phyloP scores from a whole-genome alignment of 2,888 invertebrate species.

The Acrobasis consociella region DNA sequence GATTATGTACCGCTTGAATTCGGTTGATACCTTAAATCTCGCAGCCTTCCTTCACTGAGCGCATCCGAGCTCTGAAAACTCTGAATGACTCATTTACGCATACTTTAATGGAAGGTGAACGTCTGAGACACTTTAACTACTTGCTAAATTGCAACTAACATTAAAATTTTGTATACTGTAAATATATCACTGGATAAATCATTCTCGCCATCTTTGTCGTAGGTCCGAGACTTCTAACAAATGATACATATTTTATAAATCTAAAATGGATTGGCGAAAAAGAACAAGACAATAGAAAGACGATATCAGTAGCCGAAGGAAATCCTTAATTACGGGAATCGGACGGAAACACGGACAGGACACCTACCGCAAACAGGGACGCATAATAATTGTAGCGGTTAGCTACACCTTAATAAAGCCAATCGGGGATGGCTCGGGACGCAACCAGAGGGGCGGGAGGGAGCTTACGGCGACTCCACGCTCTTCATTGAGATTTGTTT shows the following conservation, averaged over 20 bases:
- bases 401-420: constrained; percentile 83
- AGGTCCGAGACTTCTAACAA: too few relatives aligned
- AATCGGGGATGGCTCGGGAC: constrained; percentile 64
- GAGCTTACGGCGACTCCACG: constrained; percentile 73
- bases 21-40: constrained; percentile 71
- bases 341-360: constrained; percentile 73
- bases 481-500: constrained; percentile 83
- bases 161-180: too few relatives aligned
- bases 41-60: constrained; percentile 57
- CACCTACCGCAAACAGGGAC: constrained; percentile 80
- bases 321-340: constrained; percentile 80
- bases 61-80: constrained; percentile 60
- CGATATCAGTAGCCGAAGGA: constrained; percentile 67
- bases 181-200: neutral
- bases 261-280: neutral
- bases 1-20: constrained; percentile 78
- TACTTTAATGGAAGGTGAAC: constrained; percentile 61
- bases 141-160: too few relatives aligned
- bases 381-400: constrained; percentile 83
- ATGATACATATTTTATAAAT: too few relatives aligned
- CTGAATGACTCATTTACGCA: constrained; percentile 73
- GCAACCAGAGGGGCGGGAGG: constrained; percentile 43
- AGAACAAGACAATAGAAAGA: constrained; percentile 54
- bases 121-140: constrained; percentile 42
- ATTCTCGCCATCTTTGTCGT: neutral